Evolutionary conservation across 2,113 vertebrate species (phyloP).

Genomic region (Muntiacus muntjak): DNA sequence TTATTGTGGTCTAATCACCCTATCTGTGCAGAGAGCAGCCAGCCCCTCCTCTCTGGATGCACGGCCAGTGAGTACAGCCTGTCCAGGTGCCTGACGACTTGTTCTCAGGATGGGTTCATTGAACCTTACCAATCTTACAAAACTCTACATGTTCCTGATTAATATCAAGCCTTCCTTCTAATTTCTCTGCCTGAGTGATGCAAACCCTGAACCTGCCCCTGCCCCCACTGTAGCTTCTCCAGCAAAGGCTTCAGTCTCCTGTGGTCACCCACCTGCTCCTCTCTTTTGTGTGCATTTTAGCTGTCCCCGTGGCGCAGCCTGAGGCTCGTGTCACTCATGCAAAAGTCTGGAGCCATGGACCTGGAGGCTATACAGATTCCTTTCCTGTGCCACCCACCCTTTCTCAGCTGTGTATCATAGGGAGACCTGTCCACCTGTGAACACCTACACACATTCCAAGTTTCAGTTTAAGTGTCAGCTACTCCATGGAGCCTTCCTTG

Average conservation of each 20-base stretch:
- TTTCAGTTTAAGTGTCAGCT: neutral
- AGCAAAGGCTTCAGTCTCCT: neutral
- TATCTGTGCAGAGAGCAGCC: neutral
- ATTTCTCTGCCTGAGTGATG: neutral
- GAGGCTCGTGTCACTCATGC: neutral
- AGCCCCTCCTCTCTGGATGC: neutral
- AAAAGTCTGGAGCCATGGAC: neutral
- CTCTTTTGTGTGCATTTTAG: neutral
- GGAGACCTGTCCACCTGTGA: neutral
- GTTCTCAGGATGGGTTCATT: neutral
- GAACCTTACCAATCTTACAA: neutral
- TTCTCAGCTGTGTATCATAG: neutral
- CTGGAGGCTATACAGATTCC: neutral
- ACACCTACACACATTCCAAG: neutral
- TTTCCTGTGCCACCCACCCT: neutral
- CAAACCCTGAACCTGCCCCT: neutral
- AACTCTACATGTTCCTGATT: neutral
- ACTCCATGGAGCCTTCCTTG: neutral
- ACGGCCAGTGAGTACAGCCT: neutral
- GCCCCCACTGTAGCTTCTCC: neutral
- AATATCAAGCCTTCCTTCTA: neutral
- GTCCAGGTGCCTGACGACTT: neutral
- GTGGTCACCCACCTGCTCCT: neutral
- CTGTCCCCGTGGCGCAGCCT: accelerated
- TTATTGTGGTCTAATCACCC: neutral